These are phyloP conservation scores for Arctia plantaginis DNA, from an alignment of 2,888 invertebrate genomes.

Conservation along the genomic window DNA sequence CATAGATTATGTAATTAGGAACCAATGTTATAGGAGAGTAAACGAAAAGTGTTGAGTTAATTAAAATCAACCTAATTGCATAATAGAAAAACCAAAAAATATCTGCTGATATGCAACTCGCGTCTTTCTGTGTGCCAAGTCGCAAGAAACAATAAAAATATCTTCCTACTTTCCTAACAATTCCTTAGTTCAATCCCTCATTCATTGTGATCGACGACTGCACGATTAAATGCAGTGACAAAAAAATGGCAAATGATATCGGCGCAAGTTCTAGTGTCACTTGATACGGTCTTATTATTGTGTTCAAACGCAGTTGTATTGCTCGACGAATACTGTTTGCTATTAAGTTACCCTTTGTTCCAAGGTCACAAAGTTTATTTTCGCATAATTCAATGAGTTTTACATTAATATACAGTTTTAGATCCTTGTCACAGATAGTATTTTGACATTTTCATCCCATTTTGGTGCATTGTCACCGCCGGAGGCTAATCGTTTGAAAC, in stretches of 20 bases:
- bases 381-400: slow-evolving; percentile 24
- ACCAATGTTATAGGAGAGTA: not conserved
- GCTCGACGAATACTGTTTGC: slow-evolving; percentile 17
- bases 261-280: slow-evolving; percentile 82
- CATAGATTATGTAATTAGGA: no score
- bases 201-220: slow-evolving; percentile 61
- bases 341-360: slow-evolving; percentile 16
- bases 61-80: not conserved
- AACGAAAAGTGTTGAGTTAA: not conserved
- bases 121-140: slow-evolving; percentile 45
- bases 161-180: slow-evolving; percentile 62
- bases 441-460: slow-evolving; percentile 86
- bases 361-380: slow-evolving; percentile 32
- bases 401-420: slow-evolving; percentile 51
- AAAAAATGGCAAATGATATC: slow-evolving; percentile 69
- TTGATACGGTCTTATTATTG: slow-evolving; percentile 62
- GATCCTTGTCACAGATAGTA: slow-evolving; percentile 79
- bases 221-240: slow-evolving; percentile 58
- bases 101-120: slow-evolving; percentile 37
- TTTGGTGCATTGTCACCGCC: slow-evolving; percentile 74
- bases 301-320: slow-evolving; percentile 49
- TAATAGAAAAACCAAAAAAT: not conserved
- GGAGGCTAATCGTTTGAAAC: slow-evolving; percentile 78
- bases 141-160: slow-evolving; percentile 59
- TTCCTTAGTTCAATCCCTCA: slow-evolving; percentile 55